Evolutionary conservation across 2,113 vertebrate genomes (phyloP).

Genomic region (Haemorhous mexicanus): DNA sequence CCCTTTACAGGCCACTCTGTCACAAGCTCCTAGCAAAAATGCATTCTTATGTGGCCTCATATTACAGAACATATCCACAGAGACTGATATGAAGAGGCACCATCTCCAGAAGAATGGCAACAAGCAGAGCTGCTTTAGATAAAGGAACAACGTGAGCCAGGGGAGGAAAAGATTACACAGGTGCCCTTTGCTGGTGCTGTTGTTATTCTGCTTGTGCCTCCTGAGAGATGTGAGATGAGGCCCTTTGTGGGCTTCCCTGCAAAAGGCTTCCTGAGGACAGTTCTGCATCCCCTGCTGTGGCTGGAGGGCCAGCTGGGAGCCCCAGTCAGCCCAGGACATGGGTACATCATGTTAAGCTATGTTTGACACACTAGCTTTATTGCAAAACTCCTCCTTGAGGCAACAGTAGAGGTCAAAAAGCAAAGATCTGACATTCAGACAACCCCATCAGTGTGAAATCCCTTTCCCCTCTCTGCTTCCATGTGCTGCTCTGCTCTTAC

Average conservation of each 20-base stretch:
- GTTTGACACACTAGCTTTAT: neutral
- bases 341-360: neutral
- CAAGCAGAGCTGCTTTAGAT: neutral
- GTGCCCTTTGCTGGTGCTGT: neutral
- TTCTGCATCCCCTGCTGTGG: neutral
- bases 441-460: neutral
- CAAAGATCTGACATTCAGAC: neutral
- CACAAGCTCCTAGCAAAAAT: neutral
- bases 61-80: neutral
- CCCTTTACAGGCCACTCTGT: neutral
- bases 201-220: neutral
- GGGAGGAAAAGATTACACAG: neutral
- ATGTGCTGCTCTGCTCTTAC: neutral
- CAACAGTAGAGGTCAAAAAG: neutral
- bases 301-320: neutral
- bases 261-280: neutral
- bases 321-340: fast-evolving
- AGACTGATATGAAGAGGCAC: neutral
- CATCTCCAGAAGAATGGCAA: neutral
- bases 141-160: neutral
- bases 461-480: neutral
- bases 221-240: neutral
- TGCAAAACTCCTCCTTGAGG: neutral
- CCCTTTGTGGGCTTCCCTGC: neutral
- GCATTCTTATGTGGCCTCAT: neutral